Base-by-base conservation (phyloP, 1,140 invertebrate genomes). In the Camponotus vicinus region DNA sequence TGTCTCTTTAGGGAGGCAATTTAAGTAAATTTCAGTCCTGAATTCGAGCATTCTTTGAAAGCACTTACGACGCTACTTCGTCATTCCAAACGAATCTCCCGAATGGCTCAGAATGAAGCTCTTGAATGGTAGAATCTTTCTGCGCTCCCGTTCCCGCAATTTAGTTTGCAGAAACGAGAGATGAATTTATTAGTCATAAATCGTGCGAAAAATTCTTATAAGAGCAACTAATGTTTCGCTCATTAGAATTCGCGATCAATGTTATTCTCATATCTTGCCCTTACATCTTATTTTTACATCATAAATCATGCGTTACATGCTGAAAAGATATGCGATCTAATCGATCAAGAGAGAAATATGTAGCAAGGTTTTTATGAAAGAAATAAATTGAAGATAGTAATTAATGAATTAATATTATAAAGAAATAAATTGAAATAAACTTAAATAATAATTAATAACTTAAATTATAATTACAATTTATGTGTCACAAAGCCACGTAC, bases 111-210 rank as follows among this genome's bases (percentile, higher is more conserved):
- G 66, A 73, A 73, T 82, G 79, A 82, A 82, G 79, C 67, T 82
- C 79, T 82, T 34, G 67, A 82, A 82, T 45, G 27, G 79, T 71
- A 61, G 66, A 82, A 82, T 82, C 55, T 59, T 61, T 83, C 27
- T 21, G 40, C 40, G 52, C 55, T 61, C 64, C 27, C 45, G 63
- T 69, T 69, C 34, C 37, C 55, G 67, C 49, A 82, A 73, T 73
- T 82, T 59, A 73, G 79, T 82, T 61, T 37, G 18, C 9, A 71
- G 67, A 45, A 73, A 73, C 27, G 79, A 82, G 79, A 59, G 49
- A 42, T 82, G 79, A 82, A 71, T 82, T 82, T 82, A 73, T 82
- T 82, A 82, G 79, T 73, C 59, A n/a, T 69, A 73, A 82, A 82
- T 69, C 55, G 79, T 59, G 67, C 67, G 67, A 82, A 82, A 82